Percentiles rank a stretch among this genome's conserved stretches.
Evolutionary conservation across 2,113 vertebrate genomes (phyloP).

Genomic region (Hippocampus abdominalis): DNA sequence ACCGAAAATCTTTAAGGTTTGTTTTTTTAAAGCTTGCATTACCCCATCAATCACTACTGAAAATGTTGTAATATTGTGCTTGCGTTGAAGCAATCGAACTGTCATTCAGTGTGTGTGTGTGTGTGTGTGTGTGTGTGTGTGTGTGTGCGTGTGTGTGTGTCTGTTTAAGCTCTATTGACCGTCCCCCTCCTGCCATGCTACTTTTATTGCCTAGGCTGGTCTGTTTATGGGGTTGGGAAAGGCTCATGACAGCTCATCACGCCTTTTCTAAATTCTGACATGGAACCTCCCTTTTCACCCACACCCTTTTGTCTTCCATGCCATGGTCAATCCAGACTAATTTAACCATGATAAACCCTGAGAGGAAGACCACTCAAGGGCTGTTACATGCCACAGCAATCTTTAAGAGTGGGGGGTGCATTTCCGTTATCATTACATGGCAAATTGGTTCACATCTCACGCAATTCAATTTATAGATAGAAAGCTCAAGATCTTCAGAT

Average conservation of each 20-base stretch:
- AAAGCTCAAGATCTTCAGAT: slow-evolving; percentile 31
- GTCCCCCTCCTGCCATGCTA: slow-evolving; percentile 28
- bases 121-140: no score
- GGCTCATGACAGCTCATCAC: slow-evolving; percentile 50
- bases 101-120: background rate
- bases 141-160: background rate
- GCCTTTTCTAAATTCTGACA: slow-evolving; percentile 54
- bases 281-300: slow-evolving; percentile 18
- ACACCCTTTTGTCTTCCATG: slow-evolving; percentile 6
- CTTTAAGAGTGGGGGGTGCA: slow-evolving; percentile 62
- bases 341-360: slow-evolving; percentile 70
- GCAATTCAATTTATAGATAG: slow-evolving; percentile 46
- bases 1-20: no score
- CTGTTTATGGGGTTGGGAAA: slow-evolving; percentile 64
- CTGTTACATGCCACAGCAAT: slow-evolving; percentile 64
- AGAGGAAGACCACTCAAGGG: slow-evolving; percentile 48
- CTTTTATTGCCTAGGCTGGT: slow-evolving; percentile 40
- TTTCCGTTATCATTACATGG: slow-evolving; percentile 50
- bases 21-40: no score
- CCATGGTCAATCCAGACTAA: slow-evolving; percentile 31
- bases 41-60: slow-evolving; percentile 21
- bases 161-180: slow-evolving; percentile 47
- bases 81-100: slow-evolving; percentile 36
- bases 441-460: slow-evolving; percentile 36
- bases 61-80: slow-evolving; percentile 33